Evolutionary conservation across 2,888 invertebrate genomes (phyloP).

Genomic region (Scotopteryx bipunctaria): DNA sequence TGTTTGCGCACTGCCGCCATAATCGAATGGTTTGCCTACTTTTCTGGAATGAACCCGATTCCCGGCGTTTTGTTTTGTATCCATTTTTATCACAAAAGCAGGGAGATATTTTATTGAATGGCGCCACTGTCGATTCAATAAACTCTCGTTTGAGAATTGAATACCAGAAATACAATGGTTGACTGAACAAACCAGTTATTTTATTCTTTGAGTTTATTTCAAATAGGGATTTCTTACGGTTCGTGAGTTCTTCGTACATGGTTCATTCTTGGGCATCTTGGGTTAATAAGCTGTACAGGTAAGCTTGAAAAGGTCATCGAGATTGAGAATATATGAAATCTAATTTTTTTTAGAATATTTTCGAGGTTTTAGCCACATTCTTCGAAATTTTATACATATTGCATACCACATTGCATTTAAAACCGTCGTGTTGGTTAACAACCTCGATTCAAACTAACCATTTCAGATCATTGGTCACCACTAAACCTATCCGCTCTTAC

Average conservation of each 20-base stretch:
- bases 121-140: constrained; percentile 3
- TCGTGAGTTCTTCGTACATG: no score
- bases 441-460: no score
- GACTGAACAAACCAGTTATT: background rate
- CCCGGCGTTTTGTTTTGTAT: background rate
- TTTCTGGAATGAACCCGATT: background rate
- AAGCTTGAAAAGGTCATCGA: no score
- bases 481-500: no score
- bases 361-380: no score
- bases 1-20: no score
- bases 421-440: no score
- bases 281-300: background rate
- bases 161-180: constrained; percentile 4
- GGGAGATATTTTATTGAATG: background rate
- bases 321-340: no score
- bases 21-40: background rate
- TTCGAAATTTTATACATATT: no score
- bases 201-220: background rate
- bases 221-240: constrained; percentile 4
- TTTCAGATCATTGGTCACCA: no score
- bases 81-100: background rate
- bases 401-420: no score
- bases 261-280: background rate
- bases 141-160: background rate
- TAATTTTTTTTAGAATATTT: no score